Conservation (phyloP, 1,140 invertebrate species). For the Micrasema longulum region DNA sequence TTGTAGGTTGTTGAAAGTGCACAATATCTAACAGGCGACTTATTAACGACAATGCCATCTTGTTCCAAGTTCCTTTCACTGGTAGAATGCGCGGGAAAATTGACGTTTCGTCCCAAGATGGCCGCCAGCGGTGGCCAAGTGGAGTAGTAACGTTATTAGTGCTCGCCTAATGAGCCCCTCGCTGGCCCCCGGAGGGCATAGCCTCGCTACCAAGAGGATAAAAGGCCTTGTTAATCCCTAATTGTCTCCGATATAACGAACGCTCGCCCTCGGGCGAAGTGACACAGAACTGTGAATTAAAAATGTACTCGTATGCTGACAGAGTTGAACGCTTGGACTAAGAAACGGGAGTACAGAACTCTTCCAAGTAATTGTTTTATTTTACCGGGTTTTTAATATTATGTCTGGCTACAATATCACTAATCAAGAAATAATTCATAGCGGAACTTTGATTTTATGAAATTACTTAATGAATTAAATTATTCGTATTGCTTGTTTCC, state of each 20-base stretch:
- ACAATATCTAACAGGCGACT: neutral
- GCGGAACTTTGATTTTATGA: too few relatives aligned
- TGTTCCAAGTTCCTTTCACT: neutral
- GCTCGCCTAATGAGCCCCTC: constrained; percentile 52
- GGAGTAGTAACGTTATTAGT: constrained; percentile 52
- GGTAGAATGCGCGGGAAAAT: constrained; percentile 12
- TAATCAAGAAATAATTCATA: too few relatives aligned
- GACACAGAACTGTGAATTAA: too few relatives aligned
- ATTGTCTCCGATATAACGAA: constrained; percentile 49
- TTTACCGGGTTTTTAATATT: too few relatives aligned
- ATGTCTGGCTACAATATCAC: too few relatives aligned
- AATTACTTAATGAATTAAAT: too few relatives aligned
- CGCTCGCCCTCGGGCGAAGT: too few relatives aligned
- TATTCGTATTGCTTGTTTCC: too few relatives aligned
- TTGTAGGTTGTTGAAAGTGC: too few relatives aligned
- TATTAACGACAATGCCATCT: constrained; percentile 18
- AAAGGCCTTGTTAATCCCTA: constrained; percentile 49
- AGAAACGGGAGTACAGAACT: too few relatives aligned
- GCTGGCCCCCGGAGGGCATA: constrained; percentile 11
- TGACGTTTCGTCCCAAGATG: constrained; percentile 40
- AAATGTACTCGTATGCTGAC: too few relatives aligned
- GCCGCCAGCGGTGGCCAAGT: constrained; percentile 31
- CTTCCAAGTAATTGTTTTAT: too few relatives aligned
- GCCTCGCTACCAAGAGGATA: constrained; percentile 24
- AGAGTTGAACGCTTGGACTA: neutral